Conservation (phyloP, 1,140 invertebrate species). For the Habropoda laboriosa region DNA sequence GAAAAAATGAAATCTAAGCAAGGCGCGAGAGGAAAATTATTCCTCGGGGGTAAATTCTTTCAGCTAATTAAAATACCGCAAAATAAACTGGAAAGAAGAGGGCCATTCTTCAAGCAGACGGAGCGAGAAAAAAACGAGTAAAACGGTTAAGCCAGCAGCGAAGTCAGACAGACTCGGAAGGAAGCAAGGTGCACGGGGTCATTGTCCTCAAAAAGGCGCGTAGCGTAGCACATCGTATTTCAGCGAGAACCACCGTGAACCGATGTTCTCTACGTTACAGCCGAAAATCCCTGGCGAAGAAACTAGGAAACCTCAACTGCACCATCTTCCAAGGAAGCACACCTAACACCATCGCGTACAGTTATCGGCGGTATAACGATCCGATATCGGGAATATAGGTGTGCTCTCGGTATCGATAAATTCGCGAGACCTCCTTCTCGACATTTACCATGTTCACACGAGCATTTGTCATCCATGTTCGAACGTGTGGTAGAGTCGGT, state of each 20-base stretch:
- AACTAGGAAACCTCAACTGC: not conserved
- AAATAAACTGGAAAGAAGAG: not conserved
- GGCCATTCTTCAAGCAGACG: not conserved
- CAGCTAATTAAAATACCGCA: not conserved
- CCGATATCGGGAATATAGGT: not conserved
- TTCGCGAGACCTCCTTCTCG: not conserved
- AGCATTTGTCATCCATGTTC: slow-evolving; percentile 26
- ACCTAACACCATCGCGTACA: not conserved
- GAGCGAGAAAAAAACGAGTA: no score
- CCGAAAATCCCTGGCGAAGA: slow-evolving; percentile 4
- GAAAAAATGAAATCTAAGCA: not conserved
- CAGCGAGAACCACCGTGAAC: no score
- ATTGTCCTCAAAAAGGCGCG: slow-evolving; percentile 65
- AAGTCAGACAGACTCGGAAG: slow-evolving; percentile 49
- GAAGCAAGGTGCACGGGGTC: slow-evolving; percentile 52
- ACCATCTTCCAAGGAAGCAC: not conserved
- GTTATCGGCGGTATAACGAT: not conserved
- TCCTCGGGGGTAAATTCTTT: no score
- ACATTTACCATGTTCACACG: slow-evolving; percentile 31
- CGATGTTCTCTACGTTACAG: not conserved
- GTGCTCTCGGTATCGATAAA: not conserved
- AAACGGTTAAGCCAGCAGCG: slow-evolving; percentile 8
- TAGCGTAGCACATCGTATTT: slow-evolving; percentile 53
- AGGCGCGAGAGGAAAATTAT: no score
- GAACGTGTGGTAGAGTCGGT: not conserved